Percentiles rank a stretch among this genome's conserved stretches.
Evolutionary conservation across 2,797 vertebrate genomes (phyloP).

Genomic region (Clarias fuscus): DNA sequence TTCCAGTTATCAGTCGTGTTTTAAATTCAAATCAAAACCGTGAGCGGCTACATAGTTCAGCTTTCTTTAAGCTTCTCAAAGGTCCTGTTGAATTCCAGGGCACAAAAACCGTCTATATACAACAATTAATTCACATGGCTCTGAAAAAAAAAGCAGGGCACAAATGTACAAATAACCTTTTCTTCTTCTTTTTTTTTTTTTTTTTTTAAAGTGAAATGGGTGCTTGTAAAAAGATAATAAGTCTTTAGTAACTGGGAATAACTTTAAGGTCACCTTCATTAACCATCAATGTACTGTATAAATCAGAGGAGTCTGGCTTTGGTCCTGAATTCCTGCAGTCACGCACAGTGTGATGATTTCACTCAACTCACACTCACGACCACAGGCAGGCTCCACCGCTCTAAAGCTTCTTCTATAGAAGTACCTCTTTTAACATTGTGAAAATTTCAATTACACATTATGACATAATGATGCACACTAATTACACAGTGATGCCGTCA

Average conservation of each 20-base stretch:
- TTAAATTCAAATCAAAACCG: constrained; percentile 45
- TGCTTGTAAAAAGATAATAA: constrained; percentile 37
- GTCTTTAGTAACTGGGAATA: constrained; percentile 29
- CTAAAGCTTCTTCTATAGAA: constrained; percentile 19
- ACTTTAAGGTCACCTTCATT: constrained; percentile 37
- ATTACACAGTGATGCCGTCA: constrained; percentile 36
- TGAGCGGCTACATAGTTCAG: constrained; percentile 51
- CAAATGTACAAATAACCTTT: constrained; percentile 57
- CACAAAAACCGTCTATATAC: constrained; percentile 54
- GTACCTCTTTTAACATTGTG: constrained; percentile 29
- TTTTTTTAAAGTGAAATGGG: constrained; percentile 32
- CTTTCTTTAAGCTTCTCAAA: constrained; percentile 53
- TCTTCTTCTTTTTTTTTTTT: background rate
- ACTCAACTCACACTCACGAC: background rate
- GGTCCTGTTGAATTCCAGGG: constrained; percentile 59
- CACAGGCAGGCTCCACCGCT: background rate
- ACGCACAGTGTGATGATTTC: constrained; percentile 3
- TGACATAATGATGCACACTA: constrained; percentile 26
- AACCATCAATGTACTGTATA: constrained; percentile 20
- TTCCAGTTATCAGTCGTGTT: constrained; percentile 12
- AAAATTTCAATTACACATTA: constrained; percentile 17
- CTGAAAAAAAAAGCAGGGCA: constrained; percentile 57
- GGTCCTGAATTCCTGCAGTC: background rate
- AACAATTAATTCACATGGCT: constrained; percentile 58
- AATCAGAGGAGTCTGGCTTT: background rate